Evolutionary conservation across 2,113 vertebrate genomes (phyloP).

Genomic region (Cavia aperea): DNA sequence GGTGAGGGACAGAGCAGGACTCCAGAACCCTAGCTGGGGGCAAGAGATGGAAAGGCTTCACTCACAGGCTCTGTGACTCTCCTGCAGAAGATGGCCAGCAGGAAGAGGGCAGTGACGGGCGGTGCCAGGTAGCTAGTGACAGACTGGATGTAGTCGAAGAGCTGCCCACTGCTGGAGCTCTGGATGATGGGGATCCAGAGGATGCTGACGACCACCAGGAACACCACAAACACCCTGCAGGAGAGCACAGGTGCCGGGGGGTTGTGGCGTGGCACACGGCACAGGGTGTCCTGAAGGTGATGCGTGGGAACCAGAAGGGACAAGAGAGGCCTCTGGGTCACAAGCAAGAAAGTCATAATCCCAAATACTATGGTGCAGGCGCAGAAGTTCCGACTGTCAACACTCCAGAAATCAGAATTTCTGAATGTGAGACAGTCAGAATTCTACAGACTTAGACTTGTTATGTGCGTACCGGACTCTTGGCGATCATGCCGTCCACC

Average conservation of each 20-base stretch:
- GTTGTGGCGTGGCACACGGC: fast-evolving
- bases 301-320: no score
- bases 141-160: slow-evolving; percentile 95
- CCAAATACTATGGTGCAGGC: not conserved
- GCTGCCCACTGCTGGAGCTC: slow-evolving; percentile 89
- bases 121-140: slow-evolving; percentile 92
- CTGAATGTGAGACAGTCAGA: not conserved
- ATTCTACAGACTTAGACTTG: not conserved
- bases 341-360: not conserved
- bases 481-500: not conserved
- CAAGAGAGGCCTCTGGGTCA: not conserved
- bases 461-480: not conserved
- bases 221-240: slow-evolving; percentile 86
- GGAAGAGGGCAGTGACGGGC: slow-evolving; percentile 90
- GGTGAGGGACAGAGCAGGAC: not conserved
- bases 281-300: fast-evolving
- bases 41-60: slow-evolving; percentile 37
- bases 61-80: slow-evolving; percentile 91
- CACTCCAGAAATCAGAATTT: not conserved
- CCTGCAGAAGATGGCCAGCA: slow-evolving; percentile 92
- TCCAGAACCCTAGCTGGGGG: not conserved
- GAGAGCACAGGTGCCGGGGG: not conserved
- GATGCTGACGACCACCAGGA: slow-evolving; percentile 87
- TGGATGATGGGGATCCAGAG: slow-evolving; percentile 96
- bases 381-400: not conserved